Percentiles rank a stretch among this genome's conserved stretches.
Evolutionary conservation across 2,888 invertebrate genomes (phyloP).

Genomic region (Caenorhabditis doughertyi): DNA sequence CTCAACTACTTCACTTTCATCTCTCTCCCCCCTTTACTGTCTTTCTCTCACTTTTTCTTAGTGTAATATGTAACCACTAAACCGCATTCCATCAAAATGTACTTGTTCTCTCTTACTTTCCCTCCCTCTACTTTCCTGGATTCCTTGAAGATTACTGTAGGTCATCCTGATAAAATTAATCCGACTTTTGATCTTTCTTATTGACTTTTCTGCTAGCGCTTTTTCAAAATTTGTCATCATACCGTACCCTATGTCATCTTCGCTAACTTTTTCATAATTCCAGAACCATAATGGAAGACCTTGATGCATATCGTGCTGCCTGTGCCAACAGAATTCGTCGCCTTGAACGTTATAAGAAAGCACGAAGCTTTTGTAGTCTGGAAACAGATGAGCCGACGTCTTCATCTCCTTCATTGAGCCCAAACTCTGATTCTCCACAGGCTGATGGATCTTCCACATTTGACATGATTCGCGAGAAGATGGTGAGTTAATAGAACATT

Average conservation of each 20-base stretch:
- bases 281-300: constrained; percentile 68
- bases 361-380: constrained; percentile 79
- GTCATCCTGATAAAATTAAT: not conserved
- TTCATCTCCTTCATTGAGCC: constrained; percentile 33
- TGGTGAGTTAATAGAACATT: constrained; percentile 66
- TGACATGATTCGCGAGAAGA: constrained; percentile 76
- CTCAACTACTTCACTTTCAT: constrained; percentile 60
- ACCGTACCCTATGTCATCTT: no score
- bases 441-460: constrained; percentile 62
- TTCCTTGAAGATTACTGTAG: constrained; percentile 17
- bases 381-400: constrained; percentile 63
- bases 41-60: constrained; percentile 54
- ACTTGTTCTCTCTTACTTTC: constrained; percentile 26
- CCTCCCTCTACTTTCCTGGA: constrained; percentile 12
- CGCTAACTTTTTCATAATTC: not conserved
- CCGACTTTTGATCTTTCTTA: not conserved
- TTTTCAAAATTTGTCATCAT: no score
- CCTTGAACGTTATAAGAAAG: constrained; percentile 81
- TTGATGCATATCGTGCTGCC: constrained; percentile 74
- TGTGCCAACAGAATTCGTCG: constrained; percentile 78
- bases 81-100: constrained; percentile 47
- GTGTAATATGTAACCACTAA: constrained; percentile 60
- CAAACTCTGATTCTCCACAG: constrained; percentile 25
- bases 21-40: constrained; percentile 28
- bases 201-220: not conserved